phyloP scores from a whole-genome alignment of 2,797 vertebrate species.

The Argya squamiceps region DNA sequence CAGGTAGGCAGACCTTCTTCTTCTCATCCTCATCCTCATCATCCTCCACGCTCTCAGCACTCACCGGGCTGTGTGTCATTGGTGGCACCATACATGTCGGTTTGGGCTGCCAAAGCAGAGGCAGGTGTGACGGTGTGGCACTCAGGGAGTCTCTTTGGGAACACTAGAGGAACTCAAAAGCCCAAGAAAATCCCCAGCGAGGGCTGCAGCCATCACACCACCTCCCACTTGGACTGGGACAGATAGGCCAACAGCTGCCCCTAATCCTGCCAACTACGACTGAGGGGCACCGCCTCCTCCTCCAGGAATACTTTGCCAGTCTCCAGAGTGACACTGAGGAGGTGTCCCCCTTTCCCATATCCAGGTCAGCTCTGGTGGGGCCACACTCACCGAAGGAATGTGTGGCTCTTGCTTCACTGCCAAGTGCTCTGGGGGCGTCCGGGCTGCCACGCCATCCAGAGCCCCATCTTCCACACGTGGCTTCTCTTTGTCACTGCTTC shows the following conservation, averaged over 20 bases:
- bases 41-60: slow-evolving; percentile 84
- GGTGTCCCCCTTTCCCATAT: not conserved
- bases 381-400: slow-evolving; percentile 81
- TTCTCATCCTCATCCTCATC: slow-evolving; percentile 90
- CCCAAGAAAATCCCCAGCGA: not conserved
- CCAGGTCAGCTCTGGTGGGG: not conserved
- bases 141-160: not conserved
- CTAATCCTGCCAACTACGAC: not conserved
- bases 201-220: not conserved
- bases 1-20: slow-evolving; percentile 94
- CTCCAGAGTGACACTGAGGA: not conserved
- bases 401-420: slow-evolving; percentile 88
- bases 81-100: slow-evolving; percentile 98
- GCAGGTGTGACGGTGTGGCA: not conserved
- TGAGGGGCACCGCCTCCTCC: not conserved
- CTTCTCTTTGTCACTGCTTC: slow-evolving; percentile 89
- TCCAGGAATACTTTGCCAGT: not conserved
- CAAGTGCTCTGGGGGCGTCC: slow-evolving; percentile 85
- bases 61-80: slow-evolving; percentile 90
- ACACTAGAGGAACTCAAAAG: not conserved
- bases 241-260: not conserved
- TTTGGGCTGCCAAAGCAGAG: slow-evolving; percentile 83
- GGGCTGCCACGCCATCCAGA: slow-evolving; percentile 85
- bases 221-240: not conserved
- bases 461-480: slow-evolving; percentile 81